Evolutionary conservation across 1,140 invertebrate genomes (phyloP).

Genomic region (Mactra quadrangularis): DNA sequence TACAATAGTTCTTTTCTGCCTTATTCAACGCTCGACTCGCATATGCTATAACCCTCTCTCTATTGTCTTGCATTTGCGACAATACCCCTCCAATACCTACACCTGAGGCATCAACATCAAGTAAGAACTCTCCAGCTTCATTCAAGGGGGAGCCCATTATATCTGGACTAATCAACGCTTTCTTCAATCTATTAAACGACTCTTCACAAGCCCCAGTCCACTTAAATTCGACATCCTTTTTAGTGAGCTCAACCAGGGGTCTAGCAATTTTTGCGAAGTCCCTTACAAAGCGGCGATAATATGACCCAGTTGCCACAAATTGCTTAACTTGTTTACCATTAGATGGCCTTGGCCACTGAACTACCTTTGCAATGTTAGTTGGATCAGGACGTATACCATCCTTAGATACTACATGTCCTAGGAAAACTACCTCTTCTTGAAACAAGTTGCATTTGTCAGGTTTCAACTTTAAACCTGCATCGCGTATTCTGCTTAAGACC

Average conservation of each 20-base stretch:
- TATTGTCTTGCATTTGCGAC: conserved; percentile 74
- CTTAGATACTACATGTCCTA: conserved; percentile 59
- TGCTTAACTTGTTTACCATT: conserved; percentile 58
- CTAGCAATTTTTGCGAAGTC: conserved; percentile 58
- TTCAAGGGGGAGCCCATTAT: conserved; percentile 50
- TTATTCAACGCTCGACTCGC: conserved; percentile 60
- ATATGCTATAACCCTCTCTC: conserved; percentile 66
- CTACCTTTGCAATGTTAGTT: conserved; percentile 20
- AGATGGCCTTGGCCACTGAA: conserved; percentile 59
- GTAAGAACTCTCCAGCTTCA: conserved; percentile 51
- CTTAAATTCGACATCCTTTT: conserved; percentile 45
- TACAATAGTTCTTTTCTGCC: conserved; percentile 84
- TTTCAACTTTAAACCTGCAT: conserved; percentile 57
- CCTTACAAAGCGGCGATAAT: conserved; percentile 57
- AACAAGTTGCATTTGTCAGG: conserved; percentile 59
- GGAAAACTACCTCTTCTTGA: conserved; percentile 63
- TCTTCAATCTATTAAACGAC: conserved; percentile 61
- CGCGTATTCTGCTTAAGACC: conserved; percentile 34
- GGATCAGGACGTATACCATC: conserved; percentile 39
- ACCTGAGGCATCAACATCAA: conserved; percentile 77
- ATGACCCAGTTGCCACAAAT: conserved; percentile 60
- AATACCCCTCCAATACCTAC: conserved; percentile 81
- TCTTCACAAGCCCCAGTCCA: conserved; percentile 58
- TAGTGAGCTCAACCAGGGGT: conserved; percentile 58
- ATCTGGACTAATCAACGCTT: conserved; percentile 40